phyloP scores from a whole-genome alignment of 1,140 invertebrate species.

The Gonioctena quinquepunctata region DNA sequence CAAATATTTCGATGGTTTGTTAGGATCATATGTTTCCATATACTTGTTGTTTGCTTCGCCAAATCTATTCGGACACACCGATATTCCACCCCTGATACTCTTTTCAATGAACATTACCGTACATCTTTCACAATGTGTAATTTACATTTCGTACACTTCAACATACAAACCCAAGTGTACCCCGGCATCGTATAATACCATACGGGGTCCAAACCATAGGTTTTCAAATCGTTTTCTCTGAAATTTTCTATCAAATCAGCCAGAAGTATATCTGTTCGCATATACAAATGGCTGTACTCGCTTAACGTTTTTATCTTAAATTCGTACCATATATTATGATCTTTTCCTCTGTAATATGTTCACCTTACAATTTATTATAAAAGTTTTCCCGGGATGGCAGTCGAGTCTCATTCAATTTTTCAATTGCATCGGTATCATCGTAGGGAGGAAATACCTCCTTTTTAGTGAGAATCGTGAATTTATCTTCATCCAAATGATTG shows the following conservation, averaged over 20 bases:
- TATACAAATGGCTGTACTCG: background rate
- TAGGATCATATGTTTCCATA: constrained; percentile 33
- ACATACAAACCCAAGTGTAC: constrained; percentile 42
- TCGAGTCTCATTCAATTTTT: background rate
- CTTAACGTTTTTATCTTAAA: background rate
- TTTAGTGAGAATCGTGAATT: background rate
- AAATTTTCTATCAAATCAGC: background rate
- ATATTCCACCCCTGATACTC: constrained; percentile 50
- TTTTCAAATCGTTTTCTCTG: constrained; percentile 7
- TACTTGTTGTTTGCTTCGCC: constrained; percentile 54
- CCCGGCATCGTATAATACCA: constrained; percentile 52
- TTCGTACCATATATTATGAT: background rate
- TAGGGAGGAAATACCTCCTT: no score
- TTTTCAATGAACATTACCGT: constrained; percentile 46
- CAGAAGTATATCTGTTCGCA: background rate
- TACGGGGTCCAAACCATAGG: constrained; percentile 48
- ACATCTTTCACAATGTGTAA: no score
- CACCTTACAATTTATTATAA: background rate
- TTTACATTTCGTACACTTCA: constrained; percentile 41
- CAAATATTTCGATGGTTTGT: constrained; percentile 37
- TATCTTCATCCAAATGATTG: background rate
- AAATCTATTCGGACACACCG: constrained; percentile 46
- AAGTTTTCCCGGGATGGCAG: background rate
- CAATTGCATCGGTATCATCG: background rate
- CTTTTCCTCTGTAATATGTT: no score